Evolutionary conservation across 2,888 invertebrate species (phyloP), one percentile per base, ranked within the genome.

Genomic region (Tenthredo distinguenda): DNA sequence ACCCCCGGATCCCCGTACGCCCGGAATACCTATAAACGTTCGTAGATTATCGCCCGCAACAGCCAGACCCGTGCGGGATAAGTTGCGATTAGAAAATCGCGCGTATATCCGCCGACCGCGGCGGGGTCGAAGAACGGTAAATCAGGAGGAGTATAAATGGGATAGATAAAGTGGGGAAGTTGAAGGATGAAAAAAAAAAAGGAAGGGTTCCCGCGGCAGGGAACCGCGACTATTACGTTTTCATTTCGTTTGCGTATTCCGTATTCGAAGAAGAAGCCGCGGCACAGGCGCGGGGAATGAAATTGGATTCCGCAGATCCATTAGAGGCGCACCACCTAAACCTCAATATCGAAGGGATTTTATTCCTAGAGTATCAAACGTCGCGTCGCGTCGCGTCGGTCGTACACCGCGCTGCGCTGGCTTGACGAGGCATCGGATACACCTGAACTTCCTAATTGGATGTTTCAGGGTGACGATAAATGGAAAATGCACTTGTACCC

Each of bases 261-360:
- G 9, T 43, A 74, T 21, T 74, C 72, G 40, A 55, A 55, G n/a
- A 55, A 55, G 55, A 21, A 74, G 72, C n/a, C 31, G 15, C 31
- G 3, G 31, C 55, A 1, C 6, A 21, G 31, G 26, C 62, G 5
- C 34, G n/a, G 18, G 18, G 7, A 76, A 76, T 77, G 77, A 77
- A 77, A 77, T 77, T 77, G 77, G 55, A 77, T 77, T 77, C 77
- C 77, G 26, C 76, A 15, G 40, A 76, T 77, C 77, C 77, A 77
- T 77, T 77, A 77, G 68, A 18, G 55, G 50, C 77, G 34, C 77
- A 34, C 77, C 77, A 77, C 77, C 55, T 47, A 77, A 34, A 55
- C 77, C 77, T 77, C 55, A 55, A 55, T 77, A 77, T 77, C 34
- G 77, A 34, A 76, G 55, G 31, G 34, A 55, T 77, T 77, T 55